Base-by-base conservation (phyloP, 2,113 vertebrate genomes). In the Upupa epops region DNA sequence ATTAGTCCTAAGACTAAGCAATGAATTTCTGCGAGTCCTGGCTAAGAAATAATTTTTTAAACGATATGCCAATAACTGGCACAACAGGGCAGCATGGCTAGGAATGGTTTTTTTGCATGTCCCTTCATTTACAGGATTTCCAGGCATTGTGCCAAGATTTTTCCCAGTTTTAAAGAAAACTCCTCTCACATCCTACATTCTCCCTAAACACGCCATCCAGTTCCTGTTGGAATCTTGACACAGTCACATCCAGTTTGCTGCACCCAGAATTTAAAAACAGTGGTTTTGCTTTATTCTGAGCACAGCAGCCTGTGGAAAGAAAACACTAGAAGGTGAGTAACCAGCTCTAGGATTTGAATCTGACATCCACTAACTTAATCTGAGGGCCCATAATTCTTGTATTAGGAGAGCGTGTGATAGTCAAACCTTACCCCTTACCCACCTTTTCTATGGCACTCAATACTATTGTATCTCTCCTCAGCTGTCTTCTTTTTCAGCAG, bases 91-190 rank as follows among this genome's bases (percentile, higher is more conserved):
- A 52, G 66, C 9, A 2, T 6, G 16, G 21, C 26, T n/a, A 90
- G 28, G 54, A 90, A 56, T 1, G 3, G 18, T 48, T 20, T 80
- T 88, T 86, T 78, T 78, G 55, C 80, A 88, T 45, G 59, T 66
- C 79, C 63, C n/a, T 75, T 84, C 83, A 31, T 54, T 79, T 73
- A 66, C 51, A 75, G 88, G 77, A 75, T 82, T 88, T 94, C 88
- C 83, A 90, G 92, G 81, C 90, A 68, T 60, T 32, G 22, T 66
- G 83, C 94, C 90, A 92, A 73, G 64, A 74, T 5, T 59, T 89
- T 56, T 61, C 70, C 61, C 28, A n/a, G 3, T 8, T 4, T 87
- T 91, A 87, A 87, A 92, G 74, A 90, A 89, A 92, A 91, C 24
- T 64, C 60, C 48, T 91, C 89, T 46, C 49, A 83, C 54, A 83